Evolutionary conservation across 2,797 vertebrate species (phyloP), one percentile per base, ranked within the genome.

Genomic region (Brachyrhaphis roseni): DNA sequence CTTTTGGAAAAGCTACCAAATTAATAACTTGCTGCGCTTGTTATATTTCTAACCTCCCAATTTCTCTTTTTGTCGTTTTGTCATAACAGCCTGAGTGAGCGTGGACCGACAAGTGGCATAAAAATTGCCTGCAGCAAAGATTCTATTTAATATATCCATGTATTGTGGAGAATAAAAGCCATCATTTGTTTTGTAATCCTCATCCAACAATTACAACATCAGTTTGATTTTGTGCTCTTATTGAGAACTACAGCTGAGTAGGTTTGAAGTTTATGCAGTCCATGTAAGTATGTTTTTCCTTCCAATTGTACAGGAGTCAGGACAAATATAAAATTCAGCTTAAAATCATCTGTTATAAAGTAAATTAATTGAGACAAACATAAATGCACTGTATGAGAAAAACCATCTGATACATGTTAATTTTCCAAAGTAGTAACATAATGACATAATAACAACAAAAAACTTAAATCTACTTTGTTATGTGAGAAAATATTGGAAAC

Each of bases 21-120:
- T 34, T 47, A n/a, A 8, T 72, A 1, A 55, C 70, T 10, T 74
- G 26, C 68, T 47, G 39, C 4, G 45, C 36, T 4, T 64, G 23
- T 43, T 2, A 7, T n/a, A 36, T 84, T 20, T 64, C 36, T 74
- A 5, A 0, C 12, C 26, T 26, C 78, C 45, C 84, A 39, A 84
- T 76, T 1, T 34, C 78, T 64, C 72, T 55, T 49, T 2, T 49
- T 23, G 72, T 10, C 11, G 1, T 77, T 34, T 59, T 81, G 5
- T 70, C 77, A 82, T 84, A 76, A 55, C 94, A 94, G 93, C 88
- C 51, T 94, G 82, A 91, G 73, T 43, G 78, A 64, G 5, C 15
- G 26, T 7, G 28, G 0, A 70, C 28, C 3, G 20, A 41, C 28
- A 6, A 43, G 8, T 16, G 74, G 55, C 18, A 8, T 74, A 72